Base-by-base conservation (phyloP, 2,888 invertebrate species). In the Erebia ligea region DNA sequence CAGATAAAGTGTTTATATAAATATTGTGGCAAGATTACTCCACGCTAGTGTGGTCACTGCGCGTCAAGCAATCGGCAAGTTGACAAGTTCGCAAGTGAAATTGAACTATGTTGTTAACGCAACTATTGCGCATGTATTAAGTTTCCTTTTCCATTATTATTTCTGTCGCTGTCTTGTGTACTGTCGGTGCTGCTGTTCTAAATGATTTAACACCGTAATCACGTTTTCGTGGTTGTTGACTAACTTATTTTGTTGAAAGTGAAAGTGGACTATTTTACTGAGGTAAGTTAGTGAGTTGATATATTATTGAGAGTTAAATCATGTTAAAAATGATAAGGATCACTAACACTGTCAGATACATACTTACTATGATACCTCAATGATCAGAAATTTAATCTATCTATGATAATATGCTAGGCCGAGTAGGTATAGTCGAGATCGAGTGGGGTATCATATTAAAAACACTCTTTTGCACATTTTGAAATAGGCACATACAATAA, bases 101-200 rank as follows among this genome's bases (percentile, higher is more conserved):
- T 58, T 50, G 34, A 65, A 69, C 54, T 58, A 66, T 68, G 66
- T 72, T 66, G 68, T 72, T 59, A 72, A 69, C 73, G 58, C 34
- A 61, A 69, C 59, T 71, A 58, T 70, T 64, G 52, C 69, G 61
- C 54, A 65, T 61, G 69, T 61, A 54, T 17, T 70, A 50, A 52
- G 58, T 68, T 69, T 62, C 71, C 63, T 72, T 70, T 67, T 48
- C 54, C 40, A 57, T 56, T 70, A 59, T 63, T 54, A 67, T 69
- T 61, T 64, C 64, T 54, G 62, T 21, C 45, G 21, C 48, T 45
- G 21, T 45, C 21, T 48, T 15, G 17, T 13, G 13, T 25, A 17
- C 40, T 40, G n/a, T 40, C 40, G 9, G 17, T 54, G 54, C 17
- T 15, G 15, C 15, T 15, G 45, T 15, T 62, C 8, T 62, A 21